Evolutionary conservation across 2,888 invertebrate genomes (phyloP), one percentile per base, ranked within the genome.

Genomic region (Harpalus rufipes): DNA sequence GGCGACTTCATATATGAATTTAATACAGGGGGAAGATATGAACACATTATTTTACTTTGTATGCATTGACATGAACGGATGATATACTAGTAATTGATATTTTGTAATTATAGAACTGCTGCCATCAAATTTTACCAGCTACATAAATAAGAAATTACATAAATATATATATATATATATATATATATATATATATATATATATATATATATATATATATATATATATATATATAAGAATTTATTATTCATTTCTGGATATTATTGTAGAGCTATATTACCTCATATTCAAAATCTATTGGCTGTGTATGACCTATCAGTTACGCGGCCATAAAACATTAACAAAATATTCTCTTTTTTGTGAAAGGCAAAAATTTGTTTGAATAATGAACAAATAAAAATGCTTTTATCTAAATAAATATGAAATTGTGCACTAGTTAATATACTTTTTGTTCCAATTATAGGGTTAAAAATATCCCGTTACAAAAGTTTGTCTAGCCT

Each of bases 21-120:
- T 63, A 63, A 63, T 63, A 32, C 14, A 16, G 18, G 63, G 63
- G 63, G 68, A 68, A n/a, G 12, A 14, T 12, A 51, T 51, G 44
- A 51, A 51, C 44, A 51, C 12, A 10, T 51, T 51, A 51, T 51
- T 51, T 51, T 51, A 8, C 8, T 51, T 51, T 51, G 12, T 51
- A 51, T 51, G 44, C 12, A 12, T 12, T 51, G 44, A 8, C 44
- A 51, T 12, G 10, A 12, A 51, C 44, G 44, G 44, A 51, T 5
- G 32, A 51, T 51, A 10, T 10, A 51, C 44, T 51, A 5, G 10
- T 51, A 8, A 12, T 51, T 6, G 8, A 51, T 51, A 8, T 51
- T 51, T 2, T 3, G 4, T 44, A 10, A 44, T 7, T 7, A 44
- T 44, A 12, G 44, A 10, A 12, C 10, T 12, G 44, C 44, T 51